Percentiles rank a stretch among this genome's conserved stretches.
phyloP scores from a whole-genome alignment of 2,888 invertebrate species.

The Cosmia pyralina region DNA sequence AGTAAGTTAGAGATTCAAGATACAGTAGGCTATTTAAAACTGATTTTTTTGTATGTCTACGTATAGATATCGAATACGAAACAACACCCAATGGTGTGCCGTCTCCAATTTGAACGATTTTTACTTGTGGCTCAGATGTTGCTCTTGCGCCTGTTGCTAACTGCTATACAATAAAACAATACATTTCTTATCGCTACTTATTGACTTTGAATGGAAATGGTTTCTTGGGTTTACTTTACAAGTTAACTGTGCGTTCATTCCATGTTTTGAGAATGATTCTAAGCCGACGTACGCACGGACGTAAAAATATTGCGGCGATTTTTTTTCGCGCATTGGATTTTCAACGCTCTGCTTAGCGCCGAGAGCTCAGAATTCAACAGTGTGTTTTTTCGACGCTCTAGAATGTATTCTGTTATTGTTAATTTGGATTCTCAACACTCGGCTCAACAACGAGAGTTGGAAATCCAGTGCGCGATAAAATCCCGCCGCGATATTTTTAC shows the following conservation, averaged over 20 bases:
- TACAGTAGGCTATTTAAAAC: not conserved
- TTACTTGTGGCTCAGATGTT: not conserved
- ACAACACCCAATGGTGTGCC: not conserved
- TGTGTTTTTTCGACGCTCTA: too few relatives aligned
- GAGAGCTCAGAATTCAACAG: too few relatives aligned
- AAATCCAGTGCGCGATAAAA: too few relatives aligned
- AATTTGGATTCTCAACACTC: too few relatives aligned
- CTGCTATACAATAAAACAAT: constrained; percentile 14
- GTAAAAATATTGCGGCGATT: too few relatives aligned
- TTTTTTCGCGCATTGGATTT: too few relatives aligned
- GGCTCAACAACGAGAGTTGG: too few relatives aligned
- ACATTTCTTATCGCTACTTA: not conserved
- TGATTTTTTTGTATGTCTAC: not conserved
- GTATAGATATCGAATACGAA: not conserved
- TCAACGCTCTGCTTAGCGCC: too few relatives aligned
- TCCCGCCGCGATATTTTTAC: too few relatives aligned
- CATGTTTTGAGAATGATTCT: not conserved
- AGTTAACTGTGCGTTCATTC: not conserved
- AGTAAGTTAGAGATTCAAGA: too few relatives aligned
- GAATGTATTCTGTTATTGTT: too few relatives aligned
- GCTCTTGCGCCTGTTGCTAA: not conserved
- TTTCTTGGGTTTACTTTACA: not conserved
- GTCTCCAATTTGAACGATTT: not conserved
- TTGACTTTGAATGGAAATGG: constrained; percentile 16
- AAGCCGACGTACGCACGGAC: too few relatives aligned